Evolutionary conservation across 2,113 vertebrate genomes (phyloP), one percentile per base, ranked within the genome.

Genomic region (Stigmatopora nigra): DNA sequence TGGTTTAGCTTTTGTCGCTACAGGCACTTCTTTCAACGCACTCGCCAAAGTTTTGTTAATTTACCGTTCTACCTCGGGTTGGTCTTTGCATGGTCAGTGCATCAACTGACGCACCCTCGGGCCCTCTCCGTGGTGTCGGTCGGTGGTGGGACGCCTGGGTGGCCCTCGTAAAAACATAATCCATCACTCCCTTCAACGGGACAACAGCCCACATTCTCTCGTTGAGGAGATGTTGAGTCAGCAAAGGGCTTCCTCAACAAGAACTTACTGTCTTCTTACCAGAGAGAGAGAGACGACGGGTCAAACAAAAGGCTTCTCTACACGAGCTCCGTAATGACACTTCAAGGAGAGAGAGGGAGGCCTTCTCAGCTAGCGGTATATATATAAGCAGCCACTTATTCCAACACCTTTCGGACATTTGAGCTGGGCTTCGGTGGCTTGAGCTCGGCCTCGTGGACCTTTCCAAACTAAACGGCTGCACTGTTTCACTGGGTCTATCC

Each of bases 391-490:
- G 60, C 67, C 77, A 80, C 72, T 72, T 73, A 68, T 66, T 70
- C 80, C 51, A 62, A 70, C 78, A 73, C 71, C 67, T 51, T 17
- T 52, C 66, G 67, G 69, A 70, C 69, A 63, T 49, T 69, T 67
- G 67, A 59, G 60, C 68, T 67, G 57, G 66, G 76, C 72, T 69
- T 84, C 77, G 84, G 76, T 71, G 76, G 76, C 64, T 76, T 80
- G 62, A 72, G 78, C 82, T 80, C 69, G 62, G 67, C 80, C 77
- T 80, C 83, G 80, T 82, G 75, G 82, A 73, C 76, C 79, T 81
- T 81, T 84, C 82, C 82, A 81, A 85, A 82, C 83, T 84, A 87
- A 83, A 86, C 69, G 69, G 82, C 73, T 81, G 69, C 84, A 79
- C 68, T 83, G 82, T 83, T 88, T 86, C 78, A 48, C 80, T n/a